A percentile compares a stretch with the other conserved stretches of the same genome.
Conservation (phyloP, 2,888 invertebrate genomes). For the Cybosia mesomella region DNA sequence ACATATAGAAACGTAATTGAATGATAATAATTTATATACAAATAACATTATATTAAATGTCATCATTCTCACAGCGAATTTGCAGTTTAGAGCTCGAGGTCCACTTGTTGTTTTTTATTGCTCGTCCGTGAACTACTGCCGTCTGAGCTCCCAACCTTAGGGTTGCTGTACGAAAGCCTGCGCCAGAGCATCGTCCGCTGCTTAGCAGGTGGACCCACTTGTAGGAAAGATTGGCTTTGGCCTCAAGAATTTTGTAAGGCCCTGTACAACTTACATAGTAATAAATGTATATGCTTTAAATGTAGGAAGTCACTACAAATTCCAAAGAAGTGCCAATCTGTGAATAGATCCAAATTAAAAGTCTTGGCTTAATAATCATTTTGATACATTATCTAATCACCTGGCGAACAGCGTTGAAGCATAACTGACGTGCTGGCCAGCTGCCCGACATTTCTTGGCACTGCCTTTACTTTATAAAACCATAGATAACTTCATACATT, state of each 20-base stretch:
- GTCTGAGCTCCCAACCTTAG: no score
- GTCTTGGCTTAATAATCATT: slow-evolving; percentile 26
- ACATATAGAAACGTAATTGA: not conserved
- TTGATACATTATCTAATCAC: slow-evolving; percentile 27
- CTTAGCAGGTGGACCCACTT: no score
- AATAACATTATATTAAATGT: no score
- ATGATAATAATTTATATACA: no score
- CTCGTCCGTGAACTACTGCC: no score
- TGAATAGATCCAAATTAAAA: slow-evolving; percentile 13
- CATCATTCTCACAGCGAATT: no score
- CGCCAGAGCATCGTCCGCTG: no score
- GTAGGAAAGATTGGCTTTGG: no score
- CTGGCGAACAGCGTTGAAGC: slow-evolving; percentile 19
- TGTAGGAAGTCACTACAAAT: not conserved
- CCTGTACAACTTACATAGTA: not conserved
- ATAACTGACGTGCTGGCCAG: slow-evolving; percentile 36
- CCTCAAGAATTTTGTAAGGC: no score
- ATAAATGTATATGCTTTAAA: not conserved
- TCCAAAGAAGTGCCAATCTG: not conserved
- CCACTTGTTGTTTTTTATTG: no score
- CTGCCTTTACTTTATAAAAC: slow-evolving; percentile 24
- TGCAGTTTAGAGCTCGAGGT: no score
- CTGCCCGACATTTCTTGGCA: slow-evolving; percentile 50
- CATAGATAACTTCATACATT: slow-evolving; percentile 5
- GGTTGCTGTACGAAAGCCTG: no score